Evolutionary conservation across 2,888 invertebrate species (phyloP), one percentile per base, ranked within the genome.

Genomic region (Sisyra terminalis): DNA sequence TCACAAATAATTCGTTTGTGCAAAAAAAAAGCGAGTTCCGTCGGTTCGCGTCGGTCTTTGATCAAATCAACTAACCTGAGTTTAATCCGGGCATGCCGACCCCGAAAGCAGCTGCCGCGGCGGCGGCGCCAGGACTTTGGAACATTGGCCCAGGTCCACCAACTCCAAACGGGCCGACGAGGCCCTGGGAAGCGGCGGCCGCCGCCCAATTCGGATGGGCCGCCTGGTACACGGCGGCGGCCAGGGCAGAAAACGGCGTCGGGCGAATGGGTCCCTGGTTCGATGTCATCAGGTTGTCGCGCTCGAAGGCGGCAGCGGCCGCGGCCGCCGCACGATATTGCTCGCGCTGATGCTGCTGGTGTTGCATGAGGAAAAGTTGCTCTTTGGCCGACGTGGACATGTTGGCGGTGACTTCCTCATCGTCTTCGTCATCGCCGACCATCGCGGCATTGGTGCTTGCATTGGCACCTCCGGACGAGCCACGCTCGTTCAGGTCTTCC

Each of bases 161-260:
- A 50, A 63, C 66, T 18, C 64, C 68, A 50, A 63, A 63, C 13
- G 67, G 67, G 47, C 72, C 69, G 42, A 78, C 66, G 38, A 76
- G 67, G 52, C 70, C 65, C 56, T 73, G 73, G 53, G 75, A 75
- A 7, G 24, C 24, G 24, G 24, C 24, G 1, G 77, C 74, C 37
- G 37, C 37, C 10, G 73, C 75, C 64, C 64, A 64, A 44, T 61
- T 62, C 13, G 62, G 60, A 52, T 63, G 62, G 13, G 61, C 59
- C 41, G 62, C 61, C 50, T 61, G 61, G 45, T 64, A 63, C 42
- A 82, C 82, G 46, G 81, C 81, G 45, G 79, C 79, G 38, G 76
- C 75, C 44, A 79, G 55, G 14, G 78, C 77, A 55, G 78, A 80
- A 61, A 83, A 83, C 14, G 83, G 82, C 45, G 80, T 83, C 48